A percentile compares a stretch with the other conserved stretches of the same genome.
These are phyloP conservation scores for Speoplatyrhinus poulsoni DNA, from an alignment of 2,113 vertebrate species.

Conservation along the genomic window DNA sequence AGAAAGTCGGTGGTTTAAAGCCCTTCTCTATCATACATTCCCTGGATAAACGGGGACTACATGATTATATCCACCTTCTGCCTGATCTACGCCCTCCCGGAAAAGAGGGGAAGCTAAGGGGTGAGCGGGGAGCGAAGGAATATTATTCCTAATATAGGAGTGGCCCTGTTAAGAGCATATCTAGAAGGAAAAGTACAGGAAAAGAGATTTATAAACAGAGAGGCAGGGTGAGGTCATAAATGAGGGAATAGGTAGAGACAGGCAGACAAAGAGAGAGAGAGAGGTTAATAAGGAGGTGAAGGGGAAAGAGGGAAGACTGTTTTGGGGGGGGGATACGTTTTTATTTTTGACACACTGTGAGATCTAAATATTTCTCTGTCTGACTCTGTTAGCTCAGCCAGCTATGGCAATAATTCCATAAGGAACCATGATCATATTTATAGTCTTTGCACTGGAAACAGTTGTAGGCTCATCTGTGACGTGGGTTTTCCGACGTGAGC, in stretches of 20 bases:
- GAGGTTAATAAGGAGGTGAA: conserved; percentile 16
- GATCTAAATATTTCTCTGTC: conserved; percentile 57
- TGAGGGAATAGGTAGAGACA: too few species aligned
- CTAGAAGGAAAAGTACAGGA: neutral
- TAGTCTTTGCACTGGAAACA: conserved; percentile 44
- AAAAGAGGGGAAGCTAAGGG: neutral
- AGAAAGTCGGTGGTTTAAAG: conserved; percentile 15
- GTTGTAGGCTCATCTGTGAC: conserved; percentile 43
- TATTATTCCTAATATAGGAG: too few species aligned
- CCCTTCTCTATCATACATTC: conserved; percentile 19
- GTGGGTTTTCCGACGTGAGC: conserved; percentile 18
- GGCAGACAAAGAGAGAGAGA: conserved; percentile 1
- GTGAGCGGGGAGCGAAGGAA: neutral
- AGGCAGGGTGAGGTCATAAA: neutral
- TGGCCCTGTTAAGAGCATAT: neutral
- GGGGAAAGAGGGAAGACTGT: conserved; percentile 10
- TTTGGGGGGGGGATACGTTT: conserved; percentile 17
- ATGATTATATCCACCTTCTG: conserved; percentile 28
- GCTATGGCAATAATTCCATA: conserved; percentile 55
- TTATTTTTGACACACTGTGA: conserved; percentile 40
- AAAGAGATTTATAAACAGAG: neutral
- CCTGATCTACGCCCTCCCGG: conserved; percentile 1
- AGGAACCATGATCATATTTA: conserved; percentile 54
- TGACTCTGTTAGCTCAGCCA: conserved; percentile 43
- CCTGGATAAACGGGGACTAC: conserved; percentile 3